Base-by-base conservation (phyloP, 2,797 vertebrate genomes). In the Gymnoscopelus microlampas region DNA sequence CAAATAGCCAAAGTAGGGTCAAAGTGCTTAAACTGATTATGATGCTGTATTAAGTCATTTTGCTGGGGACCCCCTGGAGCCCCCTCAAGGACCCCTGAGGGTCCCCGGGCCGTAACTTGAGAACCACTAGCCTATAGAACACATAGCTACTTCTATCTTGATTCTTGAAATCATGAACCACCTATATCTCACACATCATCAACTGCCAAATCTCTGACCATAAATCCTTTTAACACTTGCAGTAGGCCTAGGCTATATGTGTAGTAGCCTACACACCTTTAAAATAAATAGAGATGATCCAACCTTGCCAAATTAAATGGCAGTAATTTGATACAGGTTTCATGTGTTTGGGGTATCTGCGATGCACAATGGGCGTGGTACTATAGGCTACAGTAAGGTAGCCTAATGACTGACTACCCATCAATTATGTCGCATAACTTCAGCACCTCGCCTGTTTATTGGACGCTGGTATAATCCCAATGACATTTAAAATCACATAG, bases 351-450 rank as follows among this genome's bases (percentile, higher is more conserved):
- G 57, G 53, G 26, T 29, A 29, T 48, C 10, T 58, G 53, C n/a
- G 75, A 78, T 72, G 64, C 80, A 69, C 24, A 35, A 80, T 79
- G 90, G 90, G 90, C 87, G 88, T 89, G 88, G 90, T 81, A 44
- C 81, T 78, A 39, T 54, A 32, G 19, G 19, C 19, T 32, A 61
- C 68, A 64, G 63, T 65, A 67, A 32, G 14, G 39, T 60, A 67
- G 50, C 71, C 53, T 8, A 3, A 13, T 15, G 2, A 3, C 35
- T 70, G 2, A 3, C 35, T 70, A 49, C 15, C 68, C 53, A 75
- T 19, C 53, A 66, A 74, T 10, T 7, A 0, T 11, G 13, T 32
- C 29, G 51, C 32, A 63, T 32, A 56, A 67, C 19, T 47, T 53
- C 12, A 49, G 3, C 0, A 47, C 2, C 3, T 29, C 49, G 35